Base-by-base conservation (phyloP, 1,140 invertebrate genomes). In the Spodoptera frugiperda region DNA sequence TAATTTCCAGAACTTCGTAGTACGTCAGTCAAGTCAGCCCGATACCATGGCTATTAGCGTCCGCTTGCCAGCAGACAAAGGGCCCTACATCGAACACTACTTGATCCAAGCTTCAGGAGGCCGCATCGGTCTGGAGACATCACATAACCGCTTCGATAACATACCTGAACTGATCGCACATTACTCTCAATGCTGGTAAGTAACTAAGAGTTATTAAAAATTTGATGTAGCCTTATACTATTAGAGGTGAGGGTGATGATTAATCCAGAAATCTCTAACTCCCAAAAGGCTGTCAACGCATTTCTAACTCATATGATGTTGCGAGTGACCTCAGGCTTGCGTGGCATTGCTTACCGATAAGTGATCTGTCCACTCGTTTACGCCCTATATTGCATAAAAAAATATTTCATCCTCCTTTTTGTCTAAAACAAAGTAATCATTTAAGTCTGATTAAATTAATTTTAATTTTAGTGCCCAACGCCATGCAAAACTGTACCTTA, bases 41-140 rank as follows among this genome's bases (percentile, higher is more conserved):
- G 96, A 98, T 82, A 98, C 98, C 19, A 98, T 99, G 97, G 98
- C 98, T 15, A 96, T 99, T 61, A 98, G 98, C 30, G 98, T 99
- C 21, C 96, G 98, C 57, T 94, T 99, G 81, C 98, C 98, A 1
- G 95, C 96, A 21, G 97, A 97, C 83, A 97, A 97, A 84, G 97
- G 97, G 6, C 97, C 98, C 6, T 98, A 98, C 91, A 98, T 99
- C 79, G 98, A 99, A 87, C 98, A 99, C 93, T 99, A 99, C 94
- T 95, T 99, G 75, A 98, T 99, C 59, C 98, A 99, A 90, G 96
- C 97, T 12, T 96, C 96, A 68, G 96, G 96, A 63, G 96, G 97
- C 67, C 96, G 97, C 78, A 95, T 99, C 76, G 97, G 97, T 57
- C 95, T 99, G 77, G 98, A 99, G 94, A 98, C 98, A 71, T 99